A percentile compares a stretch with the other conserved stretches of the same genome.
Evolutionary conservation across 2,888 invertebrate genomes (phyloP).

Genomic region (Neocrepidodera transversa): DNA sequence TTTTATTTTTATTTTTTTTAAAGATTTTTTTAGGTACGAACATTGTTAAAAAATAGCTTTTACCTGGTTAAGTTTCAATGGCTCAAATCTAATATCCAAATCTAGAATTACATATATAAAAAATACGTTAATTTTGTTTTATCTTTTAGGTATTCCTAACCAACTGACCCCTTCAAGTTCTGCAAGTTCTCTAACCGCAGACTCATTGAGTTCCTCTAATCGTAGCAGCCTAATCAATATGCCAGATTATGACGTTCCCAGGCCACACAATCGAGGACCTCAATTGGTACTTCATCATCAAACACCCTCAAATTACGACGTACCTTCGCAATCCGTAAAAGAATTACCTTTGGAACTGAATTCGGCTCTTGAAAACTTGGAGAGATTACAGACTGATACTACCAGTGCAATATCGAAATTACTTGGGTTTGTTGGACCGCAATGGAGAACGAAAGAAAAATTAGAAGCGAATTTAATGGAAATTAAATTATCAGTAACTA

Average conservation of each 20-base stretch:
- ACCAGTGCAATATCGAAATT: constrained; percentile 81
- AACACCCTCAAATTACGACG: constrained; percentile 65
- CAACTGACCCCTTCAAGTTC: constrained; percentile 73
- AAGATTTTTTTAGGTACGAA: too few relatives aligned
- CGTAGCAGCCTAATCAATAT: constrained; percentile 61
- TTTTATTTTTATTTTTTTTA: constrained; percentile 10
- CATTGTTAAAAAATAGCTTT: too few relatives aligned
- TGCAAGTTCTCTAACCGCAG: constrained; percentile 69
- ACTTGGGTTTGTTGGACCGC: constrained; percentile 78
- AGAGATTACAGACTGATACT: constrained; percentile 79
- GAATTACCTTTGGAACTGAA: constrained; percentile 77
- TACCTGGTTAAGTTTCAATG: too few relatives aligned
- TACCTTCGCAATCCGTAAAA: constrained; percentile 64
- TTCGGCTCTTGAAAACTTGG: constrained; percentile 78
- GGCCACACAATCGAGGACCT: constrained; percentile 58
- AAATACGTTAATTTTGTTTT: too few relatives aligned
- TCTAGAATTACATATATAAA: too few relatives aligned
- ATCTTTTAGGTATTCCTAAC: constrained; percentile 58
- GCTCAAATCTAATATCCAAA: too few relatives aligned
- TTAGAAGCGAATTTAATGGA: constrained; percentile 82
- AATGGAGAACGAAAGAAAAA: constrained; percentile 83
- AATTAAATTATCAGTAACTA: constrained; percentile 79
- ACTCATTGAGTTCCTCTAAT: constrained; percentile 67
- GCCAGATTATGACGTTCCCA: constrained; percentile 76
- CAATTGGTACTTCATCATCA: constrained; percentile 52